Evolutionary conservation across 35 echinoderm and acorn worm species (phyloP).

Genomic region (Holothuria glaberrima): DNA sequence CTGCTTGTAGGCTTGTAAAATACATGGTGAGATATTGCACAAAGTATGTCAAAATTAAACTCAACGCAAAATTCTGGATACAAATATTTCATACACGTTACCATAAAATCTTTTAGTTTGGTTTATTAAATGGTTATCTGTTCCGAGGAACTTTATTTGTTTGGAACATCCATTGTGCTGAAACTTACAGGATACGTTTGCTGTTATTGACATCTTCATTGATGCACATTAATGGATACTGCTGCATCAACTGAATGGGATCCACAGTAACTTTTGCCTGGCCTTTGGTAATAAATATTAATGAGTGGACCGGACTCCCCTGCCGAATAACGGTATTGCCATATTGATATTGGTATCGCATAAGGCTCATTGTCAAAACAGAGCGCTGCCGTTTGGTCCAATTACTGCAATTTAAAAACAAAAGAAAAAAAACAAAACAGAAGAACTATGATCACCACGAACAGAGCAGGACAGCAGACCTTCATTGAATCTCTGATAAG

Average conservation of each 20-base stretch:
- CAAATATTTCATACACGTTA: too few species aligned
- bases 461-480: too few species aligned
- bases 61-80: too few species aligned
- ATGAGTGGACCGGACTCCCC: constrained; percentile 62
- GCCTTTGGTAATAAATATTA: constrained; percentile 84
- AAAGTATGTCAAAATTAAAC: too few species aligned
- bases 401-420: constrained; percentile 59
- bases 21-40: too few species aligned
- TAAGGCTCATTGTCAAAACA: constrained; percentile 94
- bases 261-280: constrained; percentile 86
- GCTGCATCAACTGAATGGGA: constrained; percentile 79
- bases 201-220: constrained; percentile 43
- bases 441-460: not conserved
- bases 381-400: constrained; percentile 83
- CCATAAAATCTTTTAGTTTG: too few species aligned
- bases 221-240: constrained; percentile 73
- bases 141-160: too few species aligned
- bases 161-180: too few species aligned
- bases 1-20: too few species aligned
- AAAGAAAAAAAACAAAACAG: not conserved
- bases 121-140: too few species aligned
- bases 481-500: too few species aligned
- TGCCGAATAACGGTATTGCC: constrained; percentile 84
- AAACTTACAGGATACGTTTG: constrained; percentile 15
- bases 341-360: constrained; percentile 72